Conservation (phyloP, 2,888 invertebrate genomes). For the Sycophila texana region DNA sequence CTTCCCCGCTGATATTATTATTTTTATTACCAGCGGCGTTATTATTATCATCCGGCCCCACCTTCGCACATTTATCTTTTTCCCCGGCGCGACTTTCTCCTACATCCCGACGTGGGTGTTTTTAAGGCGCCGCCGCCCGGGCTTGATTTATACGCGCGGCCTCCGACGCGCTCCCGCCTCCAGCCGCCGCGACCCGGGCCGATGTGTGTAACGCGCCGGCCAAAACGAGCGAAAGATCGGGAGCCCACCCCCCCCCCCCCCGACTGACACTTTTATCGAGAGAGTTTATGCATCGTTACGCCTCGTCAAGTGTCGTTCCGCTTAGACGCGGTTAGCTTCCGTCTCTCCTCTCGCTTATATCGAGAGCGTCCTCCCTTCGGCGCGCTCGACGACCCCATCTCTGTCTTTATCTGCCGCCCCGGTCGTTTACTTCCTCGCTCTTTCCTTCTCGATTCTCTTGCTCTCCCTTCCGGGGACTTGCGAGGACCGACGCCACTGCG, state of each 20-base stretch:
- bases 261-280: slow-evolving; percentile 37
- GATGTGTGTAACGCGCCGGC: not conserved
- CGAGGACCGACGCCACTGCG: not conserved
- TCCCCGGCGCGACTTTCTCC: not conserved
- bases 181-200: not conserved
- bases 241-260: too few relatives aligned
- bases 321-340: slow-evolving; percentile 23
- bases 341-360: slow-evolving; percentile 23
- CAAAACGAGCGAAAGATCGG: slow-evolving; percentile 17
- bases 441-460: not conserved
- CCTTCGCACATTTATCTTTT: slow-evolving; percentile 16
- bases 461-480: too few relatives aligned
- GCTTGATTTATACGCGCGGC: not conserved
- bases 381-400: not conserved
- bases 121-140: not conserved
- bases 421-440: not conserved
- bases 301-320: slow-evolving; percentile 53
- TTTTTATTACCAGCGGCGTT: slow-evolving; percentile 23
- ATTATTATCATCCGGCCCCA: slow-evolving; percentile 11
- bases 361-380: not conserved
- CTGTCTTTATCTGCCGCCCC: slow-evolving; percentile 18
- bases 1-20: slow-evolving; percentile 11
- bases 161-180: not conserved
- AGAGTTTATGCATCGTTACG: slow-evolving; percentile 45
- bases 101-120: not conserved